phyloP scores from a whole-genome alignment of 2,888 invertebrate genomes.

The Zaprionus lineosus region DNA sequence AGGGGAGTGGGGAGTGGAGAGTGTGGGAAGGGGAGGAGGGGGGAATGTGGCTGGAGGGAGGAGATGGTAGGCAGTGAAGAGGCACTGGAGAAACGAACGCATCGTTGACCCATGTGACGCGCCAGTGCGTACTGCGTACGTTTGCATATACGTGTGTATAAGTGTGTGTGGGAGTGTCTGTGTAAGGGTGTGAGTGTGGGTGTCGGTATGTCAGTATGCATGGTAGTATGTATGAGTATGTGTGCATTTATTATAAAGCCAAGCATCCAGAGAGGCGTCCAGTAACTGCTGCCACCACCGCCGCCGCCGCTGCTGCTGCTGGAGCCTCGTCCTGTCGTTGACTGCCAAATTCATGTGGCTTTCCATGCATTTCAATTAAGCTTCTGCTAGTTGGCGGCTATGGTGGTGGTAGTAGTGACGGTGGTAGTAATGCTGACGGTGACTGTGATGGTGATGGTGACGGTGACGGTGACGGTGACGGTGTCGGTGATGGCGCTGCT shows the following conservation, averaged over 20 bases:
- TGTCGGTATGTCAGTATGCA: slow-evolving; percentile 5
- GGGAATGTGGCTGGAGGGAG: background rate
- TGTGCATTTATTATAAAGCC: slow-evolving; percentile 63
- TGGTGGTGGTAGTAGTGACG: too few species aligned
- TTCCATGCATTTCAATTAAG: slow-evolving; percentile 77
- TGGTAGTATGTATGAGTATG: background rate
- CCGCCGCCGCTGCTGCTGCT: slow-evolving; percentile 21
- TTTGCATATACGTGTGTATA: slow-evolving; percentile 1
- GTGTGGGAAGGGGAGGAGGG: background rate
- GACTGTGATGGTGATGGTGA: slow-evolving; percentile 24
- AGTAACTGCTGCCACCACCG: background rate
- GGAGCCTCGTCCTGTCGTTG: slow-evolving; percentile 67
- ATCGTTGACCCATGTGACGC: slow-evolving; percentile 55
- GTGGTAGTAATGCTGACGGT: too few species aligned
- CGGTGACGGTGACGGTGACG: slow-evolving; percentile 55
- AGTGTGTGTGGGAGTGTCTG: slow-evolving; percentile 11
- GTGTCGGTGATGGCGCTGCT: slow-evolving; percentile 30
- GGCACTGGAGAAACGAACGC: slow-evolving; percentile 26
- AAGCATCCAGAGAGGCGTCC: slow-evolving; percentile 19
- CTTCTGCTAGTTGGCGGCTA: slow-evolving; percentile 45
- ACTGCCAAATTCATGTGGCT: slow-evolving; percentile 72
- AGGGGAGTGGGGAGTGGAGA: background rate
- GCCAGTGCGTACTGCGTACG: slow-evolving; percentile 37
- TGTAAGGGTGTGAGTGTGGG: slow-evolving; percentile 1
- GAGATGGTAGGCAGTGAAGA: background rate